Base-by-base conservation (phyloP, 2,797 vertebrate species). In the Gymnodraco acuticeps region DNA sequence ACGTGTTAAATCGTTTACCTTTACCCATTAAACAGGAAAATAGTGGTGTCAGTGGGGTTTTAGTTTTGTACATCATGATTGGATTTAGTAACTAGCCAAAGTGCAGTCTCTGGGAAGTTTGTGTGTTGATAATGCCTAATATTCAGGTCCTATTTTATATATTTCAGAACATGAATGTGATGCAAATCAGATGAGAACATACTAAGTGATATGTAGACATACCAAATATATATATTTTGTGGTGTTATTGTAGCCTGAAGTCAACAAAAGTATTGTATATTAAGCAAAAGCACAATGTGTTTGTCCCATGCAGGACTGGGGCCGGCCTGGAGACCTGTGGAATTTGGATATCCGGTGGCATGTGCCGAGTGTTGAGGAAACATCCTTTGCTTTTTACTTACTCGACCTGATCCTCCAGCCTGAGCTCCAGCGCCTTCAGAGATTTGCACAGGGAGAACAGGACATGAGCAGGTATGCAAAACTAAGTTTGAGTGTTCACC, bases 341-440 rank as follows among this genome's bases (percentile, higher is more conserved):
- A 96, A 97, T 84, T 91, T 99, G 77, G 94, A 96, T 52, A 99
- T 99, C 81, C 96, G 95, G 72, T 99, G 98, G 98, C 98, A 99
- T 48, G 95, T 98, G 71, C 97, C 98, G 69, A 97, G 96, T 66
- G 80, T 93, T 12, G 95, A 97, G 78, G 98, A 99, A 92, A 94
- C 90, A 2, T 91, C 93, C 15, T 97, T 98, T 33, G 95, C 96
- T 64, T 99, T 95, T 87, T 96, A 96, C 87, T 84, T 99, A 56
- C 91, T 99, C 92, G 97, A 99, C 90, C 93, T 96, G 62, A 96
- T 99, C 83, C 96, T 99, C 64, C 96, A 96, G 80, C 97, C 98
- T 17, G 98, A 99, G 83, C 96, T 99, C n/a, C 77, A 91, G 81
- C 96, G 93, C 77, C 95, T 99, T 70, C 94, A 96, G 87, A 93